A percentile compares a stretch with the other conserved stretches of the same genome.
These are phyloP conservation scores for Philopedon plagiatum DNA, from an alignment of 2,888 invertebrate genomes.

Conservation along the genomic window DNA sequence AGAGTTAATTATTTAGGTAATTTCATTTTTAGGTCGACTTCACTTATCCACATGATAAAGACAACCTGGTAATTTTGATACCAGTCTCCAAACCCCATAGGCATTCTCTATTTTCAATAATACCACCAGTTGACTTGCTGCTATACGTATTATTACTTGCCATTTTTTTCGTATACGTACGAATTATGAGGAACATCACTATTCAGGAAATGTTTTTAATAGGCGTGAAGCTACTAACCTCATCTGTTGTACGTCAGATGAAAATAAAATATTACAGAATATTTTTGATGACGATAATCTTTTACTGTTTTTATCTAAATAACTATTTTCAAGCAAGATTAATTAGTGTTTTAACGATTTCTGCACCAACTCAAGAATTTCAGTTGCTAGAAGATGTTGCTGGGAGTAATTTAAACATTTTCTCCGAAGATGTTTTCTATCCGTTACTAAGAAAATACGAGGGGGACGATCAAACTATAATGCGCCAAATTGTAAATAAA, in stretches of 20 bases:
- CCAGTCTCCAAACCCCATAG: not conserved
- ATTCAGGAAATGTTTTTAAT: slow-evolving; percentile 15
- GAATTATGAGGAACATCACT: not conserved
- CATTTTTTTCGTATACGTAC: slow-evolving; percentile 3
- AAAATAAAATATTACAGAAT: slow-evolving; percentile 15
- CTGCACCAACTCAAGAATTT: not conserved
- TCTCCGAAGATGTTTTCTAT: slow-evolving; percentile 6
- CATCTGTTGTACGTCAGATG: not conserved
- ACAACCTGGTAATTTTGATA: slow-evolving; percentile 15
- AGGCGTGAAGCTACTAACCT: slow-evolving; percentile 6
- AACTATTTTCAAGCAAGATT: slow-evolving; percentile 29
- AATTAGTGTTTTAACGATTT: slow-evolving; percentile 17
- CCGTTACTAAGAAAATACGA: not conserved
- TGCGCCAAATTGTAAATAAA: not conserved
- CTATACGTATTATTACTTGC: not conserved
- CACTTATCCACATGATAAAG: slow-evolving; percentile 24
- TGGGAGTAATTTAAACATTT: not conserved
- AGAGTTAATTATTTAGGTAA: no score
- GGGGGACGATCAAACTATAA: not conserved
- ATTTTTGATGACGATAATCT: slow-evolving; percentile 24
- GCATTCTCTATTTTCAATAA: not conserved
- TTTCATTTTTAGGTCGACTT: slow-evolving; percentile 29
- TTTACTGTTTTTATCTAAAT: slow-evolving; percentile 20
- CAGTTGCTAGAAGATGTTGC: slow-evolving; percentile 14
- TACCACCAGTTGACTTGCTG: not conserved